phyloP scores from a whole-genome alignment of 2,888 invertebrate genomes.

The Dascillus cervinus region DNA sequence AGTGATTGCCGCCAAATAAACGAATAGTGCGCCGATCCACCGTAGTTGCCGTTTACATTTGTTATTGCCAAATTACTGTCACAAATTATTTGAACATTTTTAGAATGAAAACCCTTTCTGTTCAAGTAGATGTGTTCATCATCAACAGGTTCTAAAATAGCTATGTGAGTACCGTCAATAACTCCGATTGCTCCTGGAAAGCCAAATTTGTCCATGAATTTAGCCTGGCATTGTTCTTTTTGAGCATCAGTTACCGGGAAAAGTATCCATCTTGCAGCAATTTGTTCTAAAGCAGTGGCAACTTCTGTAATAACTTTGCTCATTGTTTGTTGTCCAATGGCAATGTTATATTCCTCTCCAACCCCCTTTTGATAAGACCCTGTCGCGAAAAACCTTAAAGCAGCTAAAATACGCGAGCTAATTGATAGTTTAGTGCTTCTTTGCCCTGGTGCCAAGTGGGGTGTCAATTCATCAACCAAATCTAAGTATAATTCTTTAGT shows the following conservation, averaged over 20 bases:
- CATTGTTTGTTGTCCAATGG: not conserved
- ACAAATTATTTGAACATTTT: slow-evolving; percentile 11
- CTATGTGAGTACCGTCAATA: slow-evolving; percentile 9
- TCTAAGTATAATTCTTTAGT: not conserved
- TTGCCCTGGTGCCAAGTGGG: not conserved
- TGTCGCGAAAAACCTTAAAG: not conserved
- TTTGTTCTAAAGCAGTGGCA: not conserved
- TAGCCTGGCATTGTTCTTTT: not conserved
- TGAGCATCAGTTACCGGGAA: not conserved
- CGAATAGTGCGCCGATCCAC: slow-evolving; percentile 8
- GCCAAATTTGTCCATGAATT: slow-evolving; percentile 9
- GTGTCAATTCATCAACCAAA: not conserved
- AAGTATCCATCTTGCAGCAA: not conserved
- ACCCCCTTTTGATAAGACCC: not conserved
- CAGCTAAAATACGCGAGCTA: not conserved
- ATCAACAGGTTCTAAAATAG: slow-evolving; percentile 7
- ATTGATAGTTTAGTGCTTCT: not conserved
- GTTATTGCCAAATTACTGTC: slow-evolving; percentile 8
- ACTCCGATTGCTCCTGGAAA: slow-evolving; percentile 9
- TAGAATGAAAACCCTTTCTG: slow-evolving; percentile 10
- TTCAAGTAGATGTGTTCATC: slow-evolving; percentile 12
- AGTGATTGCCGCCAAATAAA: slow-evolving; percentile 9
- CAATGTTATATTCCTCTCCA: not conserved
- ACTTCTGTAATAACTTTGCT: not conserved
- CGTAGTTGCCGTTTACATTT: slow-evolving; percentile 9